phyloP scores from a whole-genome alignment of 1,140 invertebrate genomes.

The Megalopta genalis region DNA sequence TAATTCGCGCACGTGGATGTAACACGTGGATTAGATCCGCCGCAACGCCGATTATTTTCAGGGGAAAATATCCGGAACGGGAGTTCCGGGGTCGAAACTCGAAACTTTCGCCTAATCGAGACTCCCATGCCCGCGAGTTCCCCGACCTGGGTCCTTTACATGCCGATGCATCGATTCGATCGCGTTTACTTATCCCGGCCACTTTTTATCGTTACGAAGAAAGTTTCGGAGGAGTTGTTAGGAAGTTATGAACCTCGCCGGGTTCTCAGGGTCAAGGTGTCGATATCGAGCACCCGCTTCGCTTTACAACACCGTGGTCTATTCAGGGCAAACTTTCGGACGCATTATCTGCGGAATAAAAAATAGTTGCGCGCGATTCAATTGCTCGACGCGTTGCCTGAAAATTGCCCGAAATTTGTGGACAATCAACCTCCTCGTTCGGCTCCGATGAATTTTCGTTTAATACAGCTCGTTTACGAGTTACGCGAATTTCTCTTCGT shows the following conservation, averaged over 20 bases:
- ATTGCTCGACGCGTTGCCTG: not conserved
- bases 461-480: not conserved
- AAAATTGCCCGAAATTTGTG: not conserved
- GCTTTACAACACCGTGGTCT: not conserved
- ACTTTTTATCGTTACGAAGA: conserved; percentile 24
- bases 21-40: not conserved
- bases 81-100: not conserved
- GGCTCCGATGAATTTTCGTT: not conserved
- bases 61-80: not conserved
- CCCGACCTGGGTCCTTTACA: not conserved
- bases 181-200: not conserved
- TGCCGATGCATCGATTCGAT: not conserved
- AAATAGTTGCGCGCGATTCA: not conserved
- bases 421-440: not conserved
- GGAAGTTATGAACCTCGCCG: conserved; percentile 35
- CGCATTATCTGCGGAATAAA: not conserved
- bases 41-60: not conserved
- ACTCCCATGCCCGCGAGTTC: not conserved
- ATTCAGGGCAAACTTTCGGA: not conserved
- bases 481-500: not conserved
- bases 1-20: not conserved
- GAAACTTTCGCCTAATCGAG: not conserved
- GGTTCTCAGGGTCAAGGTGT: conserved; percentile 35
- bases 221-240: conserved; percentile 19
- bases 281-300: conserved; percentile 10